Base-by-base conservation (phyloP, 2,888 invertebrate species). In the Zygogramma bicolorata region DNA sequence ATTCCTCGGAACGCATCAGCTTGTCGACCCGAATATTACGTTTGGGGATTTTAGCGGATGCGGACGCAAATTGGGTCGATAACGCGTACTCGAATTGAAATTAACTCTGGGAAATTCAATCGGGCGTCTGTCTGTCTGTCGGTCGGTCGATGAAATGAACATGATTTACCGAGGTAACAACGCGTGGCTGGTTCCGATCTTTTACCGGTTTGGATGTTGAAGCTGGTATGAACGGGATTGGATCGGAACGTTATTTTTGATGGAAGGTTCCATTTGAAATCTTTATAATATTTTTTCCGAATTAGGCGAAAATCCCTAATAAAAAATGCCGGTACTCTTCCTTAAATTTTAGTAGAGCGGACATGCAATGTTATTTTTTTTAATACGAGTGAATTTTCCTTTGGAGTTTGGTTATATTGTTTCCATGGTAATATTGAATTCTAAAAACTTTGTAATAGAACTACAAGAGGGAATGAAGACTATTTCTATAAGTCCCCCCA, bases 31-130 rank as follows among this genome's bases (percentile, higher is more conserved):
- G 46, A 63, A 63, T 63, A 42, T 46, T 63, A 63, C 63, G 46
- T 63, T 63, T 29, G 63, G 63, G 63, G 53, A 63, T 63, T 63
- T 63, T 40, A 42, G n/a, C 25, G 63, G 63, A 63, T 63, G 46
- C 46, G 22, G 46, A 42, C 46, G 42, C 27, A 63, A 63, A 63
- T 63, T 63, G 42, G 46, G 18, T 42, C 63, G 63, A 63, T 63
- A 46, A 46, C 46, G n/a, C n/a, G 34, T 63, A 63, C 40, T 63
- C 63, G 46, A 63, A 63, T 46, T 46, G 63, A 63, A 63, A 63
- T 42, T 63, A 27, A 63, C 22, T 63, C 42, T 13, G 2, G 3
- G 18, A 27, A 63, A 38, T 63, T 27, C 25, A 53, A 27, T 53
- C 22, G 53, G 53, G 25, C 5, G 22, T 25, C 53, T 13, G 53